A percentile compares a stretch with the other conserved stretches of the same genome.
These are phyloP conservation scores for Stenurella melanura DNA, from an alignment of 2,888 invertebrate genomes.

Conservation along the genomic window DNA sequence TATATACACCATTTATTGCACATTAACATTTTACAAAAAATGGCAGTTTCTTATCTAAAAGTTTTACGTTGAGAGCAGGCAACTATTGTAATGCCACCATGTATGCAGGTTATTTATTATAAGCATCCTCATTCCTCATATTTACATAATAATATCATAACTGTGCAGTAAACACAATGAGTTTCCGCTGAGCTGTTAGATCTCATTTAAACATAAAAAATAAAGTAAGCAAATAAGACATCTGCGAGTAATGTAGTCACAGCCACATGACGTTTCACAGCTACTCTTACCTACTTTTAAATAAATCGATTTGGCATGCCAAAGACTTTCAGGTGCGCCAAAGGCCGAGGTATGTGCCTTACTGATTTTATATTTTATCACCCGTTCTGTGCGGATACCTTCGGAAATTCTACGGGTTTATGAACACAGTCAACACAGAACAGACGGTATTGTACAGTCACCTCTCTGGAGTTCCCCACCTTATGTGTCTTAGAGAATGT, in stretches of 20 bases:
- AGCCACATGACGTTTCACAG: slow-evolving; percentile 35
- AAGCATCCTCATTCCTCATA: background rate
- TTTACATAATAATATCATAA: background rate
- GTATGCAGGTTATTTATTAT: background rate
- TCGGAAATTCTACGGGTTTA: slow-evolving; percentile 48
- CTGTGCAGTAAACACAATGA: background rate
- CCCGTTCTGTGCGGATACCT: slow-evolving; percentile 20
- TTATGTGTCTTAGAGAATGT: slow-evolving; percentile 49
- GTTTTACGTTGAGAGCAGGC: background rate
- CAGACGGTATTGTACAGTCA: slow-evolving; percentile 56
- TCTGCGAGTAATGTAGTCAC: slow-evolving; percentile 28
- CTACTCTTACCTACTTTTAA: slow-evolving; percentile 5
- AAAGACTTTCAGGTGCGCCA: background rate
- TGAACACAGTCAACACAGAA: slow-evolving; percentile 50
- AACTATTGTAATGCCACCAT: background rate
- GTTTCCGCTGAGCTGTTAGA: background rate
- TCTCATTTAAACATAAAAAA: background rate
- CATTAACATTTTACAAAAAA: too few relatives aligned
- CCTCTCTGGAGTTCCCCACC: slow-evolving; percentile 54
- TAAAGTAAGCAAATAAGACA: background rate
- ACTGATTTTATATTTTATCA: slow-evolving; percentile 5
- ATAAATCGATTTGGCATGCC: background rate
- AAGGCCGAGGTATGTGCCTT: slow-evolving; percentile 13
- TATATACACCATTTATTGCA: too few relatives aligned
- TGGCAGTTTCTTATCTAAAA: too few relatives aligned